A percentile compares a stretch with the other conserved stretches of the same genome.
Evolutionary conservation across 2,888 invertebrate species (phyloP).

Genomic region (Pterobdella sp.): DNA sequence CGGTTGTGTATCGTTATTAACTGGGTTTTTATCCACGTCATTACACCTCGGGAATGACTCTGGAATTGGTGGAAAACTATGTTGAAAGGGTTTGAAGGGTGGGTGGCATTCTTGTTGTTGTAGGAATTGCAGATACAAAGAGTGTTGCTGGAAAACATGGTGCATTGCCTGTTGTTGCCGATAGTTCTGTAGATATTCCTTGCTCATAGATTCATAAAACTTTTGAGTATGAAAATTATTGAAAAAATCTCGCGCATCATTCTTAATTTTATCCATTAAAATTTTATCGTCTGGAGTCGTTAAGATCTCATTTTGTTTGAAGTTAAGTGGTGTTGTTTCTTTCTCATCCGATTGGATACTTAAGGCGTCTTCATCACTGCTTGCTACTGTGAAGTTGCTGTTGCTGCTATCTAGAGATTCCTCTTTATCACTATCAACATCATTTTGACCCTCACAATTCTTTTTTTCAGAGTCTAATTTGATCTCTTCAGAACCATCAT

Average conservation of each 20-base stretch:
- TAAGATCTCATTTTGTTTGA: not conserved
- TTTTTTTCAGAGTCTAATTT: not conserved
- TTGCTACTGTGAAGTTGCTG: conserved; percentile 17
- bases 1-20: not conserved
- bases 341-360: not conserved
- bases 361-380: conserved; percentile 12
- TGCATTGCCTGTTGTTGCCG: too few species aligned
- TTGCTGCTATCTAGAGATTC: conserved; percentile 11
- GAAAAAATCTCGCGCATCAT: too few species aligned
- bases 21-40: not conserved
- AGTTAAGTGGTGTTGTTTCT: not conserved
- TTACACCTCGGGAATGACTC: too few species aligned
- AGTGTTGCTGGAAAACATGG: too few species aligned
- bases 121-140: too few species aligned
- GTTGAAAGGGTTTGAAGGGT: too few species aligned
- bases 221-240: too few species aligned
- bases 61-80: too few species aligned
- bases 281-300: not conserved
- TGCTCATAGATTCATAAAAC: too few species aligned
- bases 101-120: too few species aligned
- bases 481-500: not conserved
- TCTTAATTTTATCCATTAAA: too few species aligned
- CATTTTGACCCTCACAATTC: not conserved
- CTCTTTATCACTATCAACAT: conserved; percentile 4
- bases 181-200: too few species aligned